phyloP scores from a whole-genome alignment of 2,113 vertebrate genomes.

The Pseudorasbora parva region DNA sequence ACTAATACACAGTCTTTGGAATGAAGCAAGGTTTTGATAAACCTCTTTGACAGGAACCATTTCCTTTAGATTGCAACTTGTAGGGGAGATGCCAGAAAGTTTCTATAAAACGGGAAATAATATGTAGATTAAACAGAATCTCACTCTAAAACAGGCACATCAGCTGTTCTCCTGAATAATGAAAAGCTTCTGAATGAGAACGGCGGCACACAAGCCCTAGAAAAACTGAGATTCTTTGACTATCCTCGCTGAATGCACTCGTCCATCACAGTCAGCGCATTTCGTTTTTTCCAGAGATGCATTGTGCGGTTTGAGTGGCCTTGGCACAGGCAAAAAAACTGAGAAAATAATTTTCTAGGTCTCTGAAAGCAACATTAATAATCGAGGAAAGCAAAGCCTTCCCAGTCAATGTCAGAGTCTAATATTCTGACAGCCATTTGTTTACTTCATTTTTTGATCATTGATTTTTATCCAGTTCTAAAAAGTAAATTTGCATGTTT shows the following conservation, averaged over 20 bases:
- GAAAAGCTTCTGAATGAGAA: background rate
- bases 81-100: background rate
- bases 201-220: background rate
- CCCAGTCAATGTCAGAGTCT: constrained; percentile 22
- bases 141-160: constrained; percentile 36
- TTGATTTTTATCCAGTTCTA: constrained; percentile 41
- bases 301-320: background rate
- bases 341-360: background rate
- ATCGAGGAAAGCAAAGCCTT: background rate
- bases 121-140: constrained; percentile 43
- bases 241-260: background rate
- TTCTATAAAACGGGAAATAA: constrained; percentile 6
- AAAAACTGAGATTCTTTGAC: background rate
- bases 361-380: background rate
- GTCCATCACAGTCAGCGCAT: background rate
- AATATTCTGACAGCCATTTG: background rate
- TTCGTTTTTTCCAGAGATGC: background rate
- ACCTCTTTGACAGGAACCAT: background rate
- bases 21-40: background rate
- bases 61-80: background rate
- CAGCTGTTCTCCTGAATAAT: constrained; percentile 6
- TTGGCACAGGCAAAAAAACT: background rate
- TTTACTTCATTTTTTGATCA: constrained; percentile 44
- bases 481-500: constrained; percentile 60
- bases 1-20: background rate